Percentiles rank a stretch among this genome's conserved stretches.
Conservation (phyloP, 2,113 vertebrate species). For the Irena cyanogastra region DNA sequence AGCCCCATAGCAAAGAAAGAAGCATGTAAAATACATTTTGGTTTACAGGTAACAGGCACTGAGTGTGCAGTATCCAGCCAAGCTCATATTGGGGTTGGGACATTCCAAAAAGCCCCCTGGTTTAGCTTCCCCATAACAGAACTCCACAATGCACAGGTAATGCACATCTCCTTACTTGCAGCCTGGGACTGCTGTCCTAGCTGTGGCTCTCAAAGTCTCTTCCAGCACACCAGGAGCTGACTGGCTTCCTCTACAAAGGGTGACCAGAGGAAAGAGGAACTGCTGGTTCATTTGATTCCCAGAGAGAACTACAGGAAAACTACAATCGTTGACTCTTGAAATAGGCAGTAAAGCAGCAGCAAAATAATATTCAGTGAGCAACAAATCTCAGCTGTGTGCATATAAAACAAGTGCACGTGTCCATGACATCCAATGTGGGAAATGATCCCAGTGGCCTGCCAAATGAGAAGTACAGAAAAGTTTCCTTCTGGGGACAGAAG, state of each 20-base stretch:
- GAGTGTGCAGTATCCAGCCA: not conserved
- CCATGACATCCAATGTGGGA: not conserved
- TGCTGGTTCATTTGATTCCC: not conserved
- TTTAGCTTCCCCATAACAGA: not conserved
- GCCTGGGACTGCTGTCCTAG: not conserved
- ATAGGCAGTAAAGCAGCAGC: not conserved
- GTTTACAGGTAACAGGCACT: not conserved
- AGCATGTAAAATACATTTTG: not conserved
- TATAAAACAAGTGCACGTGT: rapidly evolving
- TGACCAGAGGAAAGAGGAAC: not conserved
- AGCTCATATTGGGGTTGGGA: rapidly evolving
- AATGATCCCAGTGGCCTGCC: not conserved
- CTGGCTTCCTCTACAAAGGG: not conserved
- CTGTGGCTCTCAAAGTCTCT: not conserved
- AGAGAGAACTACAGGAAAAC: not conserved
- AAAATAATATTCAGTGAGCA: not conserved
- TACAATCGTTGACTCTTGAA: not conserved
- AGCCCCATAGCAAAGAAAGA: not conserved
- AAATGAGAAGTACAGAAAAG: not conserved
- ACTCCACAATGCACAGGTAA: not conserved
- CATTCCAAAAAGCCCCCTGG: rapidly evolving
- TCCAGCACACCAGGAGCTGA: not conserved
- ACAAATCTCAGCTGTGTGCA: rapidly evolving
- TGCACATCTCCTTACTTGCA: not conserved
- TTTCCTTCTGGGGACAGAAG: not conserved